Evolutionary conservation across 2,797 vertebrate genomes (phyloP).

Genomic region (Triplophysa yarkandensis): DNA sequence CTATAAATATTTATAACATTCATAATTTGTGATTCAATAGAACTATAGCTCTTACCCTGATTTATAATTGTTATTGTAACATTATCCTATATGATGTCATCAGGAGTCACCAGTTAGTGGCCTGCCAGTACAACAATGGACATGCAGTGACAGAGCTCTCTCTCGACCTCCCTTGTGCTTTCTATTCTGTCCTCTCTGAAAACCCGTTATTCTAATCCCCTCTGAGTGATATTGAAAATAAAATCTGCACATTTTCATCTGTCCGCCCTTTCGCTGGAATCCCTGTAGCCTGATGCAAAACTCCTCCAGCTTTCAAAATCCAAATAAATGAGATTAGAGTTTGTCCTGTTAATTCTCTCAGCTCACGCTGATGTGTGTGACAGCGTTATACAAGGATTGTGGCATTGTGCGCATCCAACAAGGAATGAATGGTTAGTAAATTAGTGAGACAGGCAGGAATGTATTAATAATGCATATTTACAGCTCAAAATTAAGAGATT

Average conservation of each 20-base stretch:
- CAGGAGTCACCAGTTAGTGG: conserved; percentile 7
- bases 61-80: conserved; percentile 13
- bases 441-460: conserved; percentile 12
- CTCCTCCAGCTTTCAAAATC: conserved; percentile 44
- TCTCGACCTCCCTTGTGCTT: background rate
- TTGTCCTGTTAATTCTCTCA: conserved; percentile 32
- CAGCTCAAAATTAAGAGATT: conserved; percentile 6
- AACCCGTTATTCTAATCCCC: conserved; percentile 33
- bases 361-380: conserved; percentile 12
- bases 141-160: background rate
- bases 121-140: conserved; percentile 30
- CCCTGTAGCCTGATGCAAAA: conserved; percentile 15
- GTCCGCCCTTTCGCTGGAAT: conserved; percentile 1
- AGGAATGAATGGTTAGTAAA: conserved; percentile 27
- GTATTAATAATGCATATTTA: conserved; percentile 1
- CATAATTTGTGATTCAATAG: background rate
- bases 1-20: background rate
- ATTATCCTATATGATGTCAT: conserved; percentile 36
- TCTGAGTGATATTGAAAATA: conserved; percentile 47
- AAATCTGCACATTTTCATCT: conserved; percentile 41
- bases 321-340: conserved; percentile 48
- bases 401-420: conserved; percentile 17
- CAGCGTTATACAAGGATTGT: conserved; percentile 26
- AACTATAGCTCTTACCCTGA: background rate
- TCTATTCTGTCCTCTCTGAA: conserved; percentile 5